Base-by-base conservation (phyloP, 2,797 vertebrate species). In the Pipistrellus pipistrellus region DNA sequence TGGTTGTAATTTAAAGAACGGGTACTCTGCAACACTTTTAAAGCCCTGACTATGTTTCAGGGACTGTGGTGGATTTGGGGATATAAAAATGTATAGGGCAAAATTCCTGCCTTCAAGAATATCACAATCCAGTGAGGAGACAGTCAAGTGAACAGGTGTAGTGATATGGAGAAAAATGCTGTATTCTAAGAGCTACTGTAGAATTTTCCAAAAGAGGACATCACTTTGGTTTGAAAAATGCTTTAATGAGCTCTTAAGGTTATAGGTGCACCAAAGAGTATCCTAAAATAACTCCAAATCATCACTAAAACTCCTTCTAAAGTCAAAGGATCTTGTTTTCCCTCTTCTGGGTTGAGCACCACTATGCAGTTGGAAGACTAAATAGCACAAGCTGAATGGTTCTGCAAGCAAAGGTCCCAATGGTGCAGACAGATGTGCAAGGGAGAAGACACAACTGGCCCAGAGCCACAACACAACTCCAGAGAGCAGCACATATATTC, bases 1-100 rank as follows among this genome's bases (percentile, higher is more conserved):
- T 92, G 73, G 93, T 89, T 91, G 88, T 53, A 90, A 94, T 86
- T 92, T 88, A 95, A 95, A 96, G 51, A 91, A 73, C 66, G 84
- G 32, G 66, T 95, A 86, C 75, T 66, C n/a, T 46, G 46, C 21
- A 81, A 88, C 46, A 93, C 91, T 93, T 94, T 81, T 66, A 17
- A 94, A 93, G 53, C 20, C 41, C 66, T 95, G 85, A 32, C 35
- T 68, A 14, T 88, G 57, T 92, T 88, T 48, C 48, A 59, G 48
- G 55, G 46, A 92, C 48, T 72, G 20, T 85, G 12, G 8, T 78
- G 82, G 57, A 81, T 89, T 13, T 71, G 51, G 46, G 76, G 64
- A 85, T 30, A 83, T 44, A 88, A 94, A 93, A 82, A 75, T 46
- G 15, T 90, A 69, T 41, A 73, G 3, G 81, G 48, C 15, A 66